These are phyloP conservation scores for Coendou prehensilis DNA, from an alignment of 2,797 vertebrate species.

Conservation along the genomic window DNA sequence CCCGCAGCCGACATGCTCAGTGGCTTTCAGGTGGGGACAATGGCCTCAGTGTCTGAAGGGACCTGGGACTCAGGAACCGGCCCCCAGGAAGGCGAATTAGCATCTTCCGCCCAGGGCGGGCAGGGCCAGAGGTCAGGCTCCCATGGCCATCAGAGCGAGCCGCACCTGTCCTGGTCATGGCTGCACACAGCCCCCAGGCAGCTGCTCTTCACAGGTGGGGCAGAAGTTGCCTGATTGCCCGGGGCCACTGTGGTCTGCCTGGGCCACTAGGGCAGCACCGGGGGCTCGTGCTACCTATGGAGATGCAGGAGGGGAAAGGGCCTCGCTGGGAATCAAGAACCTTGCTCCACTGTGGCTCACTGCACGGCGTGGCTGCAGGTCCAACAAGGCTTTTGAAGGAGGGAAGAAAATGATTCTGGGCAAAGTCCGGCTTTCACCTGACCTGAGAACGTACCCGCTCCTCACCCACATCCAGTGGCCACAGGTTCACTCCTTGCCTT, in stretches of 20 bases:
- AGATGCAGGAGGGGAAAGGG: background rate
- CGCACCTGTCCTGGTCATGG: background rate
- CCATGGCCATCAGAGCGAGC: background rate
- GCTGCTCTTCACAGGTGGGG: no score
- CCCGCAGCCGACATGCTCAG: background rate
- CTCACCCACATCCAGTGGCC: accelerated
- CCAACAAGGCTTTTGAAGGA: no score
- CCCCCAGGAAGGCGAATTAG: background rate
- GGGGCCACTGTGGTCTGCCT: background rate
- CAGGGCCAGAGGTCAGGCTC: background rate
- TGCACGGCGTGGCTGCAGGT: accelerated
- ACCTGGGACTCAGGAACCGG: background rate
- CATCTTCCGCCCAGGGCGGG: background rate
- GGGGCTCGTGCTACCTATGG: background rate
- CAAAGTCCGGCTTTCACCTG: background rate
- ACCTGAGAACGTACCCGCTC: accelerated
- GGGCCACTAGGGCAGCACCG: background rate
- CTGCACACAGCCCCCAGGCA: background rate
- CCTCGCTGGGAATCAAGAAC: background rate
- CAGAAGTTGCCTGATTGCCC: background rate
- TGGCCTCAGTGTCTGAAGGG: background rate
- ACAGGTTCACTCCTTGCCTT: background rate
- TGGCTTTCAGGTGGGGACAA: background rate
- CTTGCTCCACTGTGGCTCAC: background rate
- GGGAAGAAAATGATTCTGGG: accelerated